Base-by-base conservation (phyloP, 2,888 invertebrate species). In the Hymenopus coronatus region DNA sequence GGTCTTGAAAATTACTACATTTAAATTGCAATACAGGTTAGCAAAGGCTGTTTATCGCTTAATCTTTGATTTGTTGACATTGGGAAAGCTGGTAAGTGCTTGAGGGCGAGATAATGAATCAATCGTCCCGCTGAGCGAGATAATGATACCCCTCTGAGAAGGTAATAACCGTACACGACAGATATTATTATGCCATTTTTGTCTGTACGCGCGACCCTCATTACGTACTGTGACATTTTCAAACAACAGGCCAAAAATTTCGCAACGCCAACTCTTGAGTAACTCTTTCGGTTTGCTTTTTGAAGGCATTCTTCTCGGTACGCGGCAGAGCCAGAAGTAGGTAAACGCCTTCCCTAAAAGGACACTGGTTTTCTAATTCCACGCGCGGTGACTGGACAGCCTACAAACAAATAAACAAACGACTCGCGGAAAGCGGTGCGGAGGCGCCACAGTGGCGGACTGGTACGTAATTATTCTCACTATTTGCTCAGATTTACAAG, bases 271-370 rank as follows among this genome's bases (percentile, higher is more conserved):
- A 2, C n/a, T n/a, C n/a, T 87, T 82, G 30, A 54, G 87, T 82
- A 87, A 87, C 82, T 8, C 28, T 28, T 81, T 87, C 28, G 28
- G 54, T 54, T 86, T 86, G 9, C 70, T 86, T 85, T 87, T 82
- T 87, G 82, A 87, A 87, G 82, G 87, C 87, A 81, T 82, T 87
- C 82, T 82, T 87, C 87, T 33, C 27, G 2, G 15, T 27, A n/a
- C 28, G 28, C 14, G 40, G 82, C 54, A 20, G 15, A 54, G 15
- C 14, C 82, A 82, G n/a, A 87, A 87, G 82, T 87, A 87, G 87
- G 87, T 87, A 87, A 87, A 87, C 87, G 81, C 33, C 87, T 87
- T 87, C 87, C 87, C 87, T 87, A 87, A 82, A 87, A 54, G 87
- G 87, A 87, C 87, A 87, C n/a, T 4, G 82, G 82, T 87, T 87